phyloP scores from a whole-genome alignment of 2,888 invertebrate genomes.

The Chrysina gloriosa region DNA sequence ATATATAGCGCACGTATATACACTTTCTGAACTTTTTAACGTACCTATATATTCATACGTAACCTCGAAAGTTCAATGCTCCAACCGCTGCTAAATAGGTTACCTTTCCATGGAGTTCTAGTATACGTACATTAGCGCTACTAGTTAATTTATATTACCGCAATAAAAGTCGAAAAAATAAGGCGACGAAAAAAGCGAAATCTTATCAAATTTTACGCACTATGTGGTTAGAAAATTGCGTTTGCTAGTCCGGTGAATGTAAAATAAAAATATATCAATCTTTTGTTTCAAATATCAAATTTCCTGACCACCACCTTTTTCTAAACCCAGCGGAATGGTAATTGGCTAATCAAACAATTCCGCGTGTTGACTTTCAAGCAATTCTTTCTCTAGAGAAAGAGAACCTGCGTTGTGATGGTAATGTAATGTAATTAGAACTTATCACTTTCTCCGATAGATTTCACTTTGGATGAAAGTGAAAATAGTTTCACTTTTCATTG shows the following conservation, averaged over 20 bases:
- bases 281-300: no score
- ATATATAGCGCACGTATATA: constrained; percentile 22
- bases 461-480: constrained; percentile 33
- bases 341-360: neutral
- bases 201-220: constrained; percentile 19
- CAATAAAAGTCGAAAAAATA: constrained; percentile 36
- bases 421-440: constrained; percentile 19
- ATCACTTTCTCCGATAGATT: constrained; percentile 31
- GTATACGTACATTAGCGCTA: constrained; percentile 27
- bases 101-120: constrained; percentile 59
- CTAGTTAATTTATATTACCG: constrained; percentile 39
- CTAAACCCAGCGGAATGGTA: no score
- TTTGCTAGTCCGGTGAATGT: no score
- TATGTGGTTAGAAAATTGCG: neutral
- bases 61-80: constrained; percentile 65
- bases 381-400: neutral
- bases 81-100: constrained; percentile 63
- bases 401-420: constrained; percentile 22
- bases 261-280: no score
- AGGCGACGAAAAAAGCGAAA: neutral
- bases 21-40: constrained; percentile 28
- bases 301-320: no score
- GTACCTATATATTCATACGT: constrained; percentile 39
- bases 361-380: neutral
- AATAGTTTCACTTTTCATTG: constrained; percentile 23